Percentiles rank a stretch among this genome's conserved stretches.
These are phyloP conservation scores for Mergus octosetaceus DNA, from an alignment of 2,797 vertebrate species.

Conservation along the genomic window DNA sequence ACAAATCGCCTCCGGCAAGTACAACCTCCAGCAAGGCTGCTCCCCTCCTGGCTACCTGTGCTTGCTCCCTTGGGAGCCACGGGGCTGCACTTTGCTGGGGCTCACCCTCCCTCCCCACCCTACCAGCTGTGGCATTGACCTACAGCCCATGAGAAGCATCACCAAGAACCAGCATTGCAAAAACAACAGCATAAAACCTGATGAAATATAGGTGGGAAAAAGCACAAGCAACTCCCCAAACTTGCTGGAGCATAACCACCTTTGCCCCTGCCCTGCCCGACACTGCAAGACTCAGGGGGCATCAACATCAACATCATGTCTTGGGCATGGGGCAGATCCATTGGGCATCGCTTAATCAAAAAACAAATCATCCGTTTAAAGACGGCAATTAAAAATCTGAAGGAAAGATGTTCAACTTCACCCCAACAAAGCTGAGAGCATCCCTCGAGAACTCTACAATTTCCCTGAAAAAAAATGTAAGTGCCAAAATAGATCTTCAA, in stretches of 20 bases:
- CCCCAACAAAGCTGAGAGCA: neutral
- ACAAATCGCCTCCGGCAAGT: neutral
- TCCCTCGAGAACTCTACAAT: neutral
- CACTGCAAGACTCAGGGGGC: neutral
- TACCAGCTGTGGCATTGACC: neutral
- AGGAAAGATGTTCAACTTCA: neutral
- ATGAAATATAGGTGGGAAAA: neutral
- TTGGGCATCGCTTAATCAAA: neutral
- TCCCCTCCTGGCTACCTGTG: neutral
- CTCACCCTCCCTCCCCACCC: neutral
- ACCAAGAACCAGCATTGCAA: neutral
- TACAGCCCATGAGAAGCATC: neutral
- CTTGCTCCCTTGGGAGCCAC: neutral
- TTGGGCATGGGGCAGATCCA: accelerated
- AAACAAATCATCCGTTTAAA: neutral
- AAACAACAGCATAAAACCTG: neutral
- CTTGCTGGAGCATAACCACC: neutral
- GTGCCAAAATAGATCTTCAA: constrained; percentile 22
- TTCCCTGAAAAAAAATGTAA: neutral
- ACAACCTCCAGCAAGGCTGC: neutral
- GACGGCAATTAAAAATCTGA: neutral
- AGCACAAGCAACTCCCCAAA: neutral
- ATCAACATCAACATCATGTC: accelerated
- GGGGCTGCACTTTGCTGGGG: neutral
- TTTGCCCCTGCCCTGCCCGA: neutral